A percentile compares a stretch with the other conserved stretches of the same genome.
These are phyloP conservation scores for Maniola hyperantus DNA, from an alignment of 2,888 invertebrate species.

Conservation along the genomic window DNA sequence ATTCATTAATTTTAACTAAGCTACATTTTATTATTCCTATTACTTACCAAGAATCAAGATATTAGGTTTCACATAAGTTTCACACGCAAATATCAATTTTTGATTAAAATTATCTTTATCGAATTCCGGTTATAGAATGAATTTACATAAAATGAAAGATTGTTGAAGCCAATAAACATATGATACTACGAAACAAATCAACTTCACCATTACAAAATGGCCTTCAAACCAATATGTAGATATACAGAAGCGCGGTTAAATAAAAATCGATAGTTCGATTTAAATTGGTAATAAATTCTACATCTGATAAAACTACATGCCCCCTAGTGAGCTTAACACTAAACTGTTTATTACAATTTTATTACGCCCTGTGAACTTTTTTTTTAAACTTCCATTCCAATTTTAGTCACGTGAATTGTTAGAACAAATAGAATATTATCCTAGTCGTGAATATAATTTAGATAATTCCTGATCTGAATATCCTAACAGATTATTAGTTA, in stretches of 20 bases:
- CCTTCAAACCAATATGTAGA: not conserved
- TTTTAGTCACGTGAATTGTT: constrained; percentile 52
- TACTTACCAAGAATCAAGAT: not conserved
- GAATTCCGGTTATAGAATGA: not conserved
- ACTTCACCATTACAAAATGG: constrained; percentile 11
- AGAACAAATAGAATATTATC: constrained; percentile 10
- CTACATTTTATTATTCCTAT: not conserved
- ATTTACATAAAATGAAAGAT: not conserved
- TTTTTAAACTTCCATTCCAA: constrained; percentile 58
- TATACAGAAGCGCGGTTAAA: not conserved
- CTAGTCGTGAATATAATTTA: not conserved
- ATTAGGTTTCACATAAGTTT: not conserved
- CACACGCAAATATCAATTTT: constrained; percentile 1
- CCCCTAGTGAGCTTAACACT: constrained; percentile 62
- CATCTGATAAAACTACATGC: constrained; percentile 47
- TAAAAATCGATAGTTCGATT: constrained; percentile 18
- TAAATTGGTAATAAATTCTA: constrained; percentile 22
- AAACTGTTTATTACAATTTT: constrained; percentile 72
- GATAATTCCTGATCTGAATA: too few species aligned
- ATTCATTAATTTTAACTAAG: not conserved
- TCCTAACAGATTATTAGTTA: too few species aligned
- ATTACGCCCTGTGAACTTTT: constrained; percentile 66
- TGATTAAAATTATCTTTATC: constrained; percentile 4
- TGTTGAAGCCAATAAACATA: constrained; percentile 8
- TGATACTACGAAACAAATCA: constrained; percentile 6